Evolutionary conservation across 2,888 invertebrate genomes (phyloP).

Genomic region (Drosophila tripunctata): DNA sequence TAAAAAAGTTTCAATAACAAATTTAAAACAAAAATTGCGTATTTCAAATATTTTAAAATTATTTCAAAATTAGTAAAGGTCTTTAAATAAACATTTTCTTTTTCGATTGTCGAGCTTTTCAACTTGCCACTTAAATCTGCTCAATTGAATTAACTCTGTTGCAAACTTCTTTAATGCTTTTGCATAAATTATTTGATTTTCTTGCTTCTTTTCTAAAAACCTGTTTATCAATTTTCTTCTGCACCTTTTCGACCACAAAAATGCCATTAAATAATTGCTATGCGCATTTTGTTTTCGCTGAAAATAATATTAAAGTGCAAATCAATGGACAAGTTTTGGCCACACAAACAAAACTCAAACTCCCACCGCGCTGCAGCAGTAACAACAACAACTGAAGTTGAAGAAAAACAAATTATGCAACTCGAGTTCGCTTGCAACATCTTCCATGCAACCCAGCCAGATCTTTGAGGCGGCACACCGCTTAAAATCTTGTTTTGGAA

Average conservation of each 20-base stretch:
- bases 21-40: too few species aligned
- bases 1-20: neutral
- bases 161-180: slow-evolving; percentile 14
- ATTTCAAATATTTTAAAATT: too few species aligned
- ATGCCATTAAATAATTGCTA: slow-evolving; percentile 59
- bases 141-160: slow-evolving; percentile 32
- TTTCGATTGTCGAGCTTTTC: slow-evolving; percentile 2
- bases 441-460: slow-evolving; percentile 51
- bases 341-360: slow-evolving; percentile 42
- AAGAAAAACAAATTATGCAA: slow-evolving; percentile 72
- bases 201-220: slow-evolving; percentile 2
- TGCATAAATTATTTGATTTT: slow-evolving; percentile 20
- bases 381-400: slow-evolving; percentile 26
- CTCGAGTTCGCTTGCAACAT: slow-evolving; percentile 69
- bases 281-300: slow-evolving; percentile 23
- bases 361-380: slow-evolving; percentile 50
- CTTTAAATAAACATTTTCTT: too few species aligned
- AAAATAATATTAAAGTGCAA: slow-evolving; percentile 52
- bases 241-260: slow-evolving; percentile 51
- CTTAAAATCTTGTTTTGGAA: slow-evolving; percentile 56
- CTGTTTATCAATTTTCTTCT: slow-evolving; percentile 24
- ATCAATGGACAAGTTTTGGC: slow-evolving; percentile 61
- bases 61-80: too few species aligned
- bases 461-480: slow-evolving; percentile 40
- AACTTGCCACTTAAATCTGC: neutral